A percentile compares a stretch with the other conserved stretches of the same genome.
Conservation (phyloP, 2,888 invertebrate species). For the Polyploca ridens region DNA sequence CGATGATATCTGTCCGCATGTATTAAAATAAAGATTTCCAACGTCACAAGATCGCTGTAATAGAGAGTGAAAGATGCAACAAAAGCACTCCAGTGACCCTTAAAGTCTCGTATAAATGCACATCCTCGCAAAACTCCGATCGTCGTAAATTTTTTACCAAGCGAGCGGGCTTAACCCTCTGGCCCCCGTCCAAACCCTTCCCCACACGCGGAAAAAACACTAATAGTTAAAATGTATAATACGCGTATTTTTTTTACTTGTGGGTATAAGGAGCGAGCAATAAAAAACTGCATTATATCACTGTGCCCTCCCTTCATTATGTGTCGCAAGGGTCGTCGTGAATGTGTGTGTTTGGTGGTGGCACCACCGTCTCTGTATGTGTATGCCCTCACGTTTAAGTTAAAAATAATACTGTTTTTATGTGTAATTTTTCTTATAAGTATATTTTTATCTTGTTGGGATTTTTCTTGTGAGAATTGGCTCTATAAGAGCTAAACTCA, state of each 20-base stretch:
- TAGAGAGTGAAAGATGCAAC: slow-evolving; percentile 37
- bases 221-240: slow-evolving; percentile 82
- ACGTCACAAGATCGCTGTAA: slow-evolving; percentile 17
- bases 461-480: slow-evolving; percentile 7
- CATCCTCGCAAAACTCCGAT: slow-evolving; percentile 67
- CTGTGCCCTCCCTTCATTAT: slow-evolving; percentile 79
- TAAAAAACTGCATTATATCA: slow-evolving; percentile 85
- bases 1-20: slow-evolving; percentile 17
- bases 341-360: slow-evolving; percentile 55
- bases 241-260: slow-evolving; percentile 78
- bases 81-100: slow-evolving; percentile 58
- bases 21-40: neutral
- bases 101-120: slow-evolving; percentile 34
- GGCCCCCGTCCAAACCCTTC: slow-evolving; percentile 75
- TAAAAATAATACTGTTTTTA: slow-evolving; percentile 25
- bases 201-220: slow-evolving; percentile 67
- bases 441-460: slow-evolving; percentile 19
- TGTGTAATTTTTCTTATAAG: slow-evolving; percentile 28
- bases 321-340: slow-evolving; percentile 67
- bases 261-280: slow-evolving; percentile 81
- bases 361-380: slow-evolving; percentile 6
- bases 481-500: neutral
- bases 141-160: slow-evolving; percentile 79
- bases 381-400: slow-evolving; percentile 4
- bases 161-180: slow-evolving; percentile 66